These are phyloP conservation scores for Melanostoma mellinum DNA, from an alignment of 2,888 invertebrate genomes.

Conservation along the genomic window DNA sequence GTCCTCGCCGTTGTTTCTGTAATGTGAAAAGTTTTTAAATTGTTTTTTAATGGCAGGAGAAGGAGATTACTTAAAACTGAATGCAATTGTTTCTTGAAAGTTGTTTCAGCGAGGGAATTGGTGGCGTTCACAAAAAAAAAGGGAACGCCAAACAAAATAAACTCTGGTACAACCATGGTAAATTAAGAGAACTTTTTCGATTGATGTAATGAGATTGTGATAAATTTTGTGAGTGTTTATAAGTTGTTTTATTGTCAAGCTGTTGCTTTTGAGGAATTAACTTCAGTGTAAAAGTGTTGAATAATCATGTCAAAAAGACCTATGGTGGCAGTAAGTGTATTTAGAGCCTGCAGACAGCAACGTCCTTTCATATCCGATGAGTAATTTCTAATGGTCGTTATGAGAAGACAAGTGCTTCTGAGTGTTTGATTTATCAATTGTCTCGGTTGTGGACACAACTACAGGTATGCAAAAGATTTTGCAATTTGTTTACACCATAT, in stretches of 20 bases:
- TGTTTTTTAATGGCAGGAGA: constrained; percentile 65
- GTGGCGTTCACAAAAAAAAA: constrained; percentile 18
- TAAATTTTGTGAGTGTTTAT: constrained; percentile 45
- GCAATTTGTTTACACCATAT: no score
- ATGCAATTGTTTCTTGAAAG: constrained; percentile 65
- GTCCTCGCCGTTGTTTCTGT: constrained; percentile 38
- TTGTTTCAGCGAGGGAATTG: constrained; percentile 48
- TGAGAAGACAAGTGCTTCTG: no score
- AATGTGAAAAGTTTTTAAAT: constrained; percentile 71
- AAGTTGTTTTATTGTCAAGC: constrained; percentile 26
- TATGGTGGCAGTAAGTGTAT: no score
- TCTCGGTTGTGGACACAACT: no score
- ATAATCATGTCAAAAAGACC: constrained; percentile 30
- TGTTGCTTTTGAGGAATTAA: constrained; percentile 34
- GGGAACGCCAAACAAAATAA: constrained; percentile 1
- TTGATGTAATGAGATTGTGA: constrained; percentile 51
- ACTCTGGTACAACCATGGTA: constrained; percentile 16
- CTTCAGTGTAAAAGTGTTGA: constrained; percentile 34
- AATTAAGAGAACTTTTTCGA: constrained; percentile 35
- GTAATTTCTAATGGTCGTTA: no score
- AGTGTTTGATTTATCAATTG: no score
- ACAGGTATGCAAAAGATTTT: no score
- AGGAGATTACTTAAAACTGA: constrained; percentile 67
- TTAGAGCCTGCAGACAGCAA: no score
- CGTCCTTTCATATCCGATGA: no score